These are phyloP conservation scores for Tubulanus polymorphus DNA, from an alignment of 2,888 invertebrate genomes.

Conservation along the genomic window DNA sequence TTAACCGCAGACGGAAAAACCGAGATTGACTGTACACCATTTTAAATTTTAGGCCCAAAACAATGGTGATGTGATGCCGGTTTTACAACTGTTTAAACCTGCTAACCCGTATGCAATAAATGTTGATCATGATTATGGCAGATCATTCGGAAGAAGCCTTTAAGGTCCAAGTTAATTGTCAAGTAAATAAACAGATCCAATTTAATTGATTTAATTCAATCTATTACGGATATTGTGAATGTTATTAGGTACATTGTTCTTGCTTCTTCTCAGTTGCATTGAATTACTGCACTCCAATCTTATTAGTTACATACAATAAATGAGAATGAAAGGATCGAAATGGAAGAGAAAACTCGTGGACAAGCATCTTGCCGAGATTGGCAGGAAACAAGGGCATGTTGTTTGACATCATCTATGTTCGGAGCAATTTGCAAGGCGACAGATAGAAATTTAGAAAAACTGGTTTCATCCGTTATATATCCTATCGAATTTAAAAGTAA, in stretches of 20 bases:
- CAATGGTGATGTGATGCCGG: slow-evolving; percentile 13
- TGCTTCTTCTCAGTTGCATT: too few relatives aligned
- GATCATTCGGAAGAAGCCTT: slow-evolving; percentile 15
- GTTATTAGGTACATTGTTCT: too few relatives aligned
- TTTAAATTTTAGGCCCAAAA: background rate
- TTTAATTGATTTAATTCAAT: too few relatives aligned
- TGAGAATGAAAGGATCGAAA: slow-evolving; percentile 3
- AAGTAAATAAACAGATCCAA: too few relatives aligned
- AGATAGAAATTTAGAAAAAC: background rate
- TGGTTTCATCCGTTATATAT: background rate
- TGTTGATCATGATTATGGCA: slow-evolving; percentile 21
- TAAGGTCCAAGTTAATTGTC: too few relatives aligned
- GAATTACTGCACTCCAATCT: background rate
- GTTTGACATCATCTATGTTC: slow-evolving; percentile 19
- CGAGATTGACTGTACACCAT: too few relatives aligned
- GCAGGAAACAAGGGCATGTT: slow-evolving; percentile 14
- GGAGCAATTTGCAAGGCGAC: slow-evolving; percentile 15
- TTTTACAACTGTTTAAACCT: slow-evolving; percentile 18
- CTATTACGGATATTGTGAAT: too few relatives aligned
- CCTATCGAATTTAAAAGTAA: background rate
- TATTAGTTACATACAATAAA: slow-evolving; percentile 11
- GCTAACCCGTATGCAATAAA: slow-evolving; percentile 17
- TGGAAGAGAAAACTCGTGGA: slow-evolving; percentile 13
- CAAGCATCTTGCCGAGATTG: slow-evolving; percentile 16
- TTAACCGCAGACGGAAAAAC: too few relatives aligned